phyloP scores from a whole-genome alignment of 2,113 vertebrate species.

The Cryptoleucopteryx plumbea region DNA sequence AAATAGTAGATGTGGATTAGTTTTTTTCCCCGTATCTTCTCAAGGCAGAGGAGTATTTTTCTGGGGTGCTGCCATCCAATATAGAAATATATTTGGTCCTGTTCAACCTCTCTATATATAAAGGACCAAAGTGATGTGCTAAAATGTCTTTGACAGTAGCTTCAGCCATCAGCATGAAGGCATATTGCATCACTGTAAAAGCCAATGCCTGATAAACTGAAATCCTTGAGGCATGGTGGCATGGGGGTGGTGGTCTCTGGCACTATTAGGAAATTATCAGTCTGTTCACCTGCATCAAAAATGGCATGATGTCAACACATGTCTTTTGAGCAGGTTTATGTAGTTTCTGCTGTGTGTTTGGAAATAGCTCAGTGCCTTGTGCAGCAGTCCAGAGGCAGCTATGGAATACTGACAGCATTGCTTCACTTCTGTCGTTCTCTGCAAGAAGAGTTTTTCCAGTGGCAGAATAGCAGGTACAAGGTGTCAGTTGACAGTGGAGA shows the following conservation, averaged over 20 bases:
- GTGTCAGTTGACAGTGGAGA: not conserved
- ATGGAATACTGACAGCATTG: rapidly evolving
- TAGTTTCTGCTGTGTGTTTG: not conserved
- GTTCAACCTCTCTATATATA: not conserved
- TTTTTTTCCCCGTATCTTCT: not conserved
- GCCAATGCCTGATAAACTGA: not conserved
- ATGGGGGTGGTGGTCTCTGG: not conserved
- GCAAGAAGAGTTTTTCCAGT: not conserved
- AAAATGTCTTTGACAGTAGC: not conserved
- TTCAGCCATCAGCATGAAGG: not conserved
- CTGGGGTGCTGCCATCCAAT: not conserved
- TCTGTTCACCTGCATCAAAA: not conserved
- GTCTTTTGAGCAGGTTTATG: not conserved
- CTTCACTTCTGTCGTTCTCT: not conserved
- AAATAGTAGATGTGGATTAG: not conserved
- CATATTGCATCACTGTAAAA: not conserved
- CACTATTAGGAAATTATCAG: not conserved
- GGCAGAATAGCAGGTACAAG: not conserved
- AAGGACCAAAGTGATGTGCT: not conserved
- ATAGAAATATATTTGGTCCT: not conserved
- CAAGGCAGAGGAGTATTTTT: not conserved
- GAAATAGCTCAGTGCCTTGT: not conserved
- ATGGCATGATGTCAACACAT: not conserved
- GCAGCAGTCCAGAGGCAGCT: not conserved
- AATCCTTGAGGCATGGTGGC: not conserved